A percentile compares a stretch with the other conserved stretches of the same genome.
These are phyloP conservation scores for Amyelois transitella DNA, from an alignment of 1,140 invertebrate species.

Conservation along the genomic window DNA sequence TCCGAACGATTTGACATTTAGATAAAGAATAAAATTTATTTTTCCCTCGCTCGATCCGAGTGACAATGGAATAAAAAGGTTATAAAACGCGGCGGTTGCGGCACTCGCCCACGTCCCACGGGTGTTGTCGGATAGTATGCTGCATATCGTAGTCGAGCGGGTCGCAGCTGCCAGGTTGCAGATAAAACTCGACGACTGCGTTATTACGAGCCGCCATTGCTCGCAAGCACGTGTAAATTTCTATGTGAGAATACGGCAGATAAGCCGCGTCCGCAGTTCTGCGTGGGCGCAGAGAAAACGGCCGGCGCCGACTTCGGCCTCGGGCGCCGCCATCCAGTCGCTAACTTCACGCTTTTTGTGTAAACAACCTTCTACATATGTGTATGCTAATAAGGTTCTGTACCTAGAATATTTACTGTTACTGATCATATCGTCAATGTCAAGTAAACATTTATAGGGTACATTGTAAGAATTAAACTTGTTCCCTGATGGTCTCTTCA, in stretches of 20 bases:
- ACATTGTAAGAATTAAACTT: slow-evolving; percentile 1
- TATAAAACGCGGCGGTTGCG: slow-evolving; percentile 64
- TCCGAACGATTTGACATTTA: slow-evolving; percentile 73
- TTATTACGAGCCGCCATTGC: slow-evolving; percentile 53
- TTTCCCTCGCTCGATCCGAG: slow-evolving; percentile 55
- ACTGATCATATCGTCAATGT: not conserved
- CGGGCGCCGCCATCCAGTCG: slow-evolving; percentile 20
- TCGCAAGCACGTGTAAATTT: slow-evolving; percentile 70
- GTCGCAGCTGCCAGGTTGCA: slow-evolving; percentile 39
- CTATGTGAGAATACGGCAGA: slow-evolving; percentile 61
- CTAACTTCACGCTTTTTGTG: slow-evolving; percentile 26
- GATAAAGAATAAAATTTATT: slow-evolving; percentile 73
- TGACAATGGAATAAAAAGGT: slow-evolving; percentile 74
- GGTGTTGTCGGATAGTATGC: slow-evolving; percentile 45
- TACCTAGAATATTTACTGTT: not conserved
- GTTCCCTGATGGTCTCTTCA: not conserved
- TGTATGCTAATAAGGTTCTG: slow-evolving; percentile 7
- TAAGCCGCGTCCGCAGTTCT: slow-evolving; percentile 25
- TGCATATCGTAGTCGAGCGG: slow-evolving; percentile 32
- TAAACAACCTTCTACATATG: slow-evolving; percentile 9
- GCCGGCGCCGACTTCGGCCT: slow-evolving; percentile 28
- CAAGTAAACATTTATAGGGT: not conserved
- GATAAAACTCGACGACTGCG: slow-evolving; percentile 63
- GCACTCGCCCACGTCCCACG: slow-evolving; percentile 54
- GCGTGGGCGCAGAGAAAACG: slow-evolving; percentile 55